Conservation (phyloP, 2,113 vertebrate genomes). For the Promerops cafer region DNA sequence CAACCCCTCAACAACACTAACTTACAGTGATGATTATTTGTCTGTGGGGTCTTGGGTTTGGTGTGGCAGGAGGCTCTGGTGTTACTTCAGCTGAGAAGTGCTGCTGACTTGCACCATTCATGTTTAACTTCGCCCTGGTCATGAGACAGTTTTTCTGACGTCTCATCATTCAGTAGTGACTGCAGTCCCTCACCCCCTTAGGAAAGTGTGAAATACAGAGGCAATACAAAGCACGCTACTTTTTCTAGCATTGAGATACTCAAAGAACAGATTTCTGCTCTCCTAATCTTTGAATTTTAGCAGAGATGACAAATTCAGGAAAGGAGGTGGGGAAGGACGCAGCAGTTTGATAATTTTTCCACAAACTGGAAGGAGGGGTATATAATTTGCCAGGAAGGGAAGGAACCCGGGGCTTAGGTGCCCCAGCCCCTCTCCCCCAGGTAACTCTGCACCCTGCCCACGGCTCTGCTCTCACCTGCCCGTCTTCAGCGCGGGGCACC, state of each 20-base stretch:
- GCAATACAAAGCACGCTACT: neutral
- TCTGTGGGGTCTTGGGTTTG: neutral
- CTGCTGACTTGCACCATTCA: neutral
- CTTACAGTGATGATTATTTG: neutral
- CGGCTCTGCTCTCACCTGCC: neutral
- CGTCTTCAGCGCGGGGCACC: fast-evolving
- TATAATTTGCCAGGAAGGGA: neutral
- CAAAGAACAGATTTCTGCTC: neutral
- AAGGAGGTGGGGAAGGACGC: neutral
- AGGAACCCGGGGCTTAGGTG: neutral
- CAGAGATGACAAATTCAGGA: neutral
- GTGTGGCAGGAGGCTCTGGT: neutral
- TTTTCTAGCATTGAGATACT: neutral
- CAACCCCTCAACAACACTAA: neutral
- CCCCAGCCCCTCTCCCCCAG: neutral
- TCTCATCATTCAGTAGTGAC: neutral
- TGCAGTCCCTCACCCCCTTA: neutral
- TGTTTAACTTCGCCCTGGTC: neutral
- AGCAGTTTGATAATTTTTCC: neutral
- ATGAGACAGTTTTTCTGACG: neutral
- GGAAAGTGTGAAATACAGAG: neutral
- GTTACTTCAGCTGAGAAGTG: neutral
- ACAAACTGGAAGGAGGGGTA: neutral
- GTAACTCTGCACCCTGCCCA: neutral
- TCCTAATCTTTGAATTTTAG: neutral